A percentile compares a stretch with the other conserved stretches of the same genome.
These are phyloP conservation scores for Leucopsar rothschildi DNA, from an alignment of 2,113 vertebrate species.

Conservation along the genomic window DNA sequence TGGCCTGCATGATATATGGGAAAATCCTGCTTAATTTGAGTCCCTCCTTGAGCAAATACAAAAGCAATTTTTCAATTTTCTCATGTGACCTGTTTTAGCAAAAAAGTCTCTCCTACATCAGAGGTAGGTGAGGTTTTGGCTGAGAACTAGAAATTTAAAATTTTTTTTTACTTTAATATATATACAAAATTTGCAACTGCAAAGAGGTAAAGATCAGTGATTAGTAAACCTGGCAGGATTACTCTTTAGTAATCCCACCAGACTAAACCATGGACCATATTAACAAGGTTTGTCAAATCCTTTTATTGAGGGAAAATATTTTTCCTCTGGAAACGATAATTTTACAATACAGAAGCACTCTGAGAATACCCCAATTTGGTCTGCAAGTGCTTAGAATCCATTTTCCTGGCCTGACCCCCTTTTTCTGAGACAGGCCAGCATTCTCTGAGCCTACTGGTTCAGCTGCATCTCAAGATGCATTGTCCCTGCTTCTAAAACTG, in stretches of 20 bases:
- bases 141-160: background rate
- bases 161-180: background rate
- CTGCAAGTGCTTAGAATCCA: background rate
- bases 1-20: background rate
- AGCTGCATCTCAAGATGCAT: background rate
- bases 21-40: background rate
- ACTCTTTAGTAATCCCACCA: background rate
- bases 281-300: background rate
- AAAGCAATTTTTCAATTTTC: background rate
- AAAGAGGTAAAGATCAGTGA: background rate
- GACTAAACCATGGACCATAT: background rate
- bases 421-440: background rate
- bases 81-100: background rate
- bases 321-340: background rate
- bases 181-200: background rate
- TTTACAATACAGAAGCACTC: background rate
- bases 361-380: background rate
- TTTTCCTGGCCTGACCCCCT: background rate
- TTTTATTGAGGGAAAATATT: background rate
- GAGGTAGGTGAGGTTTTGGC: background rate
- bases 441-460: background rate
- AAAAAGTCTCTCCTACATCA: background rate
- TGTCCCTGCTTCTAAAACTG: background rate
- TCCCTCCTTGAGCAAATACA: background rate
- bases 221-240: background rate